Base-by-base conservation (phyloP, 2,888 invertebrate genomes). In the Cetonia aurata region DNA sequence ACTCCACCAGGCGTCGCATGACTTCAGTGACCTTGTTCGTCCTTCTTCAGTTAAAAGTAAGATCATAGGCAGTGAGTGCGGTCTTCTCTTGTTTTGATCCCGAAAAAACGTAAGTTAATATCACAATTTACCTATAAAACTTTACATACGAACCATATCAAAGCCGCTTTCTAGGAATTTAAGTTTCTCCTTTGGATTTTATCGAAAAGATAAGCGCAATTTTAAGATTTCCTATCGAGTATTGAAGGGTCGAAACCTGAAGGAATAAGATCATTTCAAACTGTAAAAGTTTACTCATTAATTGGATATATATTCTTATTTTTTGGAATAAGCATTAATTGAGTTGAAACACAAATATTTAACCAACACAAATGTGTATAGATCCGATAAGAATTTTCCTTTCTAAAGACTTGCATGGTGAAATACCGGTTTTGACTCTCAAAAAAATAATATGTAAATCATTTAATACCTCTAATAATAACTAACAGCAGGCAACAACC, bases 21-120 rank as follows among this genome's bases (percentile, higher is more conserved):
- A 67, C 67, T 55, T 55, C 56, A 44, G 44, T 70, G 73, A 72
- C 73, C 73, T 73, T 73, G 66, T 50, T 70, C 57, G 73, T 68
- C 73, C 73, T 73, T 68, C 60, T 9, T 48, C 52, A 42, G 15
- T 25, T 50, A 17, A 46, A 62, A 46, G 55, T 13, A 55, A 13
- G 10, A 50, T 44, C 50, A 56, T 19, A 17, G 25, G 25, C 33
- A 62, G 62, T 50, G 50, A 15, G 48, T 25, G n/a, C 31, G 19
- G 15, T 15, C 42, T 3, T n/a, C 19, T n/a, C 15, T 31, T 46
- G 17, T 17, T 67, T 44, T 46, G 44, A n/a, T n/a, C 13, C 37
- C 4, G 48, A 33, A 37, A 31, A 50, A 33, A 48, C 62, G 62
- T 62, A 62, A 62, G 62, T 62, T 2, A 41, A 57, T 13, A n/a